phyloP scores from a whole-genome alignment of 2,113 vertebrate genomes.

The Oostethus manadensis region DNA sequence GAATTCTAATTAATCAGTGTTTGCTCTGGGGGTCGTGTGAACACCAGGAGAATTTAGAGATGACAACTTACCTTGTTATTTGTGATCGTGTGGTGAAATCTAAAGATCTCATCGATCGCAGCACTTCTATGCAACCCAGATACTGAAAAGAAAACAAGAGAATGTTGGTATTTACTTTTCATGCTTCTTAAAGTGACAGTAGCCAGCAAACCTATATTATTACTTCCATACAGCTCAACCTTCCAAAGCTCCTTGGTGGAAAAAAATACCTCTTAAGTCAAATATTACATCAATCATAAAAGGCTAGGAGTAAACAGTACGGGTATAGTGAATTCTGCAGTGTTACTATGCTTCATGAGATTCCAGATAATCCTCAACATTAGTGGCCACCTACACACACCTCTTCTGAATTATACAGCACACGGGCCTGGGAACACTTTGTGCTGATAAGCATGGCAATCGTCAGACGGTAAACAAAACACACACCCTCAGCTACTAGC shows the following conservation, averaged over 20 bases:
- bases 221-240: too few relatives aligned
- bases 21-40: background rate
- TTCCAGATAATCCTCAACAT: constrained; percentile 6
- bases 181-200: too few relatives aligned
- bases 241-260: background rate
- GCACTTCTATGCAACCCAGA: constrained; percentile 77
- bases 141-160: constrained; percentile 65
- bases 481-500: background rate
- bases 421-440: constrained; percentile 5
- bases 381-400: constrained; percentile 6
- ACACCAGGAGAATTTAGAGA: background rate
- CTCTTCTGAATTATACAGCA: too few relatives aligned
- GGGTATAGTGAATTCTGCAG: background rate
- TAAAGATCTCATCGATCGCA: constrained; percentile 79
- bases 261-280: background rate
- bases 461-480: background rate
- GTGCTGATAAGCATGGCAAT: background rate
- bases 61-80: constrained; percentile 71
- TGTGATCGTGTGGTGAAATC: constrained; percentile 79
- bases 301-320: background rate
- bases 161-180: background rate
- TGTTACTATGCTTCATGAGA: constrained; percentile 2
- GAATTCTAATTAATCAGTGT: background rate
- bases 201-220: too few relatives aligned
- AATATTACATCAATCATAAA: background rate